These are phyloP conservation scores for Balearica regulorum DNA, from an alignment of 2,797 vertebrate species.

Conservation along the genomic window DNA sequence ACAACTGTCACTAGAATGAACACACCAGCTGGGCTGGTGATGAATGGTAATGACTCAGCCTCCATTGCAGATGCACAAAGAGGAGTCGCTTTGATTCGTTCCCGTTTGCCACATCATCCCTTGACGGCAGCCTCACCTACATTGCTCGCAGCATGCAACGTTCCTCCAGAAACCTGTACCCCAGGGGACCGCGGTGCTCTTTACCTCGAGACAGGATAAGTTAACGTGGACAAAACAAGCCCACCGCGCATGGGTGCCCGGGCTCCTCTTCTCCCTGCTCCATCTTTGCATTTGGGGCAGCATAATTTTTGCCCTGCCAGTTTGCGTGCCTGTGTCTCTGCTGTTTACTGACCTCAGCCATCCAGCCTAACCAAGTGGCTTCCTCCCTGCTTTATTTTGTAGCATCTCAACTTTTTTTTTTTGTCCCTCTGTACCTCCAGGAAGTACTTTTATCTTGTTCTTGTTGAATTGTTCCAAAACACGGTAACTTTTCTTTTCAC, in stretches of 20 bases:
- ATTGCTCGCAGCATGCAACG: not conserved
- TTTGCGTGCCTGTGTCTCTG: not conserved
- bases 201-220: not conserved
- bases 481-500: not conserved
- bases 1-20: slow-evolving; percentile 57
- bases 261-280: not conserved
- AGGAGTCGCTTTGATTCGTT: slow-evolving; percentile 23
- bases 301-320: not conserved
- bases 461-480: not conserved
- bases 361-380: not conserved
- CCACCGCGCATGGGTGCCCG: fast-evolving
- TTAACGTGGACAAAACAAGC: not conserved
- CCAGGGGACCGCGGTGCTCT: fast-evolving
- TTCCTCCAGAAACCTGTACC: not conserved
- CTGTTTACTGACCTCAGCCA: not conserved
- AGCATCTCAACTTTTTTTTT: not conserved
- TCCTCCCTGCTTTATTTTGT: not conserved
- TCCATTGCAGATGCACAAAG: slow-evolving; percentile 26
- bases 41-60: slow-evolving; percentile 40
- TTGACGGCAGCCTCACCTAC: not conserved
- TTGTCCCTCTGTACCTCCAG: not conserved
- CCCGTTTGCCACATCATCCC: not conserved
- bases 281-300: not conserved
- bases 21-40: slow-evolving; percentile 5
- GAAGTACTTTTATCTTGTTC: not conserved